Evolutionary conservation across 1,140 invertebrate species (phyloP), one percentile per base, ranked within the genome.

Genomic region (Micrasema longulum): DNA sequence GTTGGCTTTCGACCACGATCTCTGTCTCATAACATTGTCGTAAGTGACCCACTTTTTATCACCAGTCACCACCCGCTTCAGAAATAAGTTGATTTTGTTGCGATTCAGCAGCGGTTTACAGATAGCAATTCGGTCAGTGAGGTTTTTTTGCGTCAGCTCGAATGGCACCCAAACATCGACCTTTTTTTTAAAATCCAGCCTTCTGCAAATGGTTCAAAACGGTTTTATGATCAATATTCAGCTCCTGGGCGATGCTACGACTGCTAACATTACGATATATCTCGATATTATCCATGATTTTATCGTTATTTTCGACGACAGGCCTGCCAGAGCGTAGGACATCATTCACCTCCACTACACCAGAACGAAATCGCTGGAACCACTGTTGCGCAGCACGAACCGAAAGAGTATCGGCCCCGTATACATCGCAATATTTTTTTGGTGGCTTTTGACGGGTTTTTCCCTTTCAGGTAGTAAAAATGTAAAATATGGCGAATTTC

Each of bases 91-190:
- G 36, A 38, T 38, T 38, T 38, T 38, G 36, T 38, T 38, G 36
- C 36, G 36, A 38, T 38, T 38, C 36, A 38, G 36, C 36, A 38
- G 12, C 36, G 36, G 12, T 38, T 38, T 12, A 12, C 36, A 38
- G 36, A 38, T 38, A 38, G 36, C 36, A 55, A 55, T 55, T 55
- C 22, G 31, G 12, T 55, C 52, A 18, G 31, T 55, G 22, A 55
- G 26, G 52, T 55, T 55, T 55, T 55, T 26, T 55, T 55, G 52
- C 52, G 52, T 55, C 22, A 55, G 31, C 52, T 55, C 52, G 52
- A 26, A 23, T 55, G 52, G 52, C 52, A 55, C 52, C 22, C 52
- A 55, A 55, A 55, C 38, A 43, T 43, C 38, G n/a, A n/a, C n/a
- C n/a, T 16, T 50, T 50, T 50, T 16, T 16, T 50, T 50, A 16